Conservation (phyloP, 2,888 invertebrate species). For the Eudemis profundana region DNA sequence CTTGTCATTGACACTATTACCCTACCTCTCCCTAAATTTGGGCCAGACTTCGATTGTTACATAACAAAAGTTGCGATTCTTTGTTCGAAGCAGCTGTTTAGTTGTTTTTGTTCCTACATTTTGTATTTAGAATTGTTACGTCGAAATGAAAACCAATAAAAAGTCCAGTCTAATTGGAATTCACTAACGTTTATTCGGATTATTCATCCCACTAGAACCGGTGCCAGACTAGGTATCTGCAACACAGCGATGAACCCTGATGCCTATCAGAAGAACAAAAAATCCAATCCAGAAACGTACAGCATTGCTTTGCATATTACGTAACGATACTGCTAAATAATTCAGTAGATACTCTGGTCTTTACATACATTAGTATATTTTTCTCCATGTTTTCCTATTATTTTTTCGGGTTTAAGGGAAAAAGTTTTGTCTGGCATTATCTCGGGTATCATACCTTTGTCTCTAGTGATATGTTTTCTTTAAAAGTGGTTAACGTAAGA, state of each 20-base stretch:
- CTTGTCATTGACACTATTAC: constrained; percentile 59
- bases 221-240: neutral
- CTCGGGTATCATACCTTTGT: constrained; percentile 27
- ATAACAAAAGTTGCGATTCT: constrained; percentile 24
- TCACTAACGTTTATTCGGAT: neutral
- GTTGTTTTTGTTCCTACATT: constrained; percentile 43
- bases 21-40: constrained; percentile 38
- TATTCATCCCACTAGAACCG: constrained; percentile 3
- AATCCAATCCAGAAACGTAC: constrained; percentile 49
- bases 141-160: constrained; percentile 24
- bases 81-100: constrained; percentile 35
- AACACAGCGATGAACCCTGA: constrained; percentile 12
- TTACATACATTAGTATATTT: constrained; percentile 48
- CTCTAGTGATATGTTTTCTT: constrained; percentile 26
- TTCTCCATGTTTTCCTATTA: constrained; percentile 36
- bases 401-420: constrained; percentile 16
- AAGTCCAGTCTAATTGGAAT: constrained; percentile 11
- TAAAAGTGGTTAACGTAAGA: constrained; percentile 3
- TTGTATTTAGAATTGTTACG: neutral
- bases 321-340: constrained; percentile 58
- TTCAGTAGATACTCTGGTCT: constrained; percentile 54
- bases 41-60: constrained; percentile 32
- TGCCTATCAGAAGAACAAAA: constrained; percentile 30
- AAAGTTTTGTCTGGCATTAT: constrained; percentile 29
- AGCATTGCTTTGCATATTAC: constrained; percentile 49